Percentiles rank a stretch among this genome's conserved stretches.
phyloP scores from a whole-genome alignment of 2,888 invertebrate genomes.

The Coenonympha glycerion region DNA sequence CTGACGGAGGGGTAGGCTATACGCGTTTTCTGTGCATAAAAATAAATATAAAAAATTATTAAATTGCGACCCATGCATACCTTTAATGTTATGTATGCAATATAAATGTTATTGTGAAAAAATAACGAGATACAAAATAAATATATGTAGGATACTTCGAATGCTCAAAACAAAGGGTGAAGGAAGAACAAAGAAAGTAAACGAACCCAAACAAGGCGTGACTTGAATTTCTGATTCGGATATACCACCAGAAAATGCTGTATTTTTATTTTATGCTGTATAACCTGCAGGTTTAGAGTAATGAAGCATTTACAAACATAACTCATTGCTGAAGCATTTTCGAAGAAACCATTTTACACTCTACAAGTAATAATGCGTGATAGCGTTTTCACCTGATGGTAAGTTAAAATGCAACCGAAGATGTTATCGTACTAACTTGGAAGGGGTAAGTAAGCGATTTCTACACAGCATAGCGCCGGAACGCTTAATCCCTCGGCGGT shows the following conservation, averaged over 20 bases:
- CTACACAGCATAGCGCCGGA: too few relatives aligned
- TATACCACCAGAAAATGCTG: neutral
- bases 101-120: neutral
- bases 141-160: neutral
- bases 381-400: too few relatives aligned
- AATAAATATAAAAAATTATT: too few relatives aligned
- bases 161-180: neutral
- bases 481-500: too few relatives aligned
- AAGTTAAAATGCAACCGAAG: too few relatives aligned
- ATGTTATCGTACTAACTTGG: too few relatives aligned
- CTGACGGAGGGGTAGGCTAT: too few relatives aligned
- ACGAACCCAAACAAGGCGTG: neutral
- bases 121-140: neutral
- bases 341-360: too few relatives aligned
- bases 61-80: too few relatives aligned
- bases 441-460: too few relatives aligned
- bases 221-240: constrained; percentile 1
- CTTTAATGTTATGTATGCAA: neutral
- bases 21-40: too few relatives aligned
- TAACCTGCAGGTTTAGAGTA: neutral
- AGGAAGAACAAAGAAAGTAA: neutral
- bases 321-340: neutral
- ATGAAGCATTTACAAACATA: neutral
- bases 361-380: too few relatives aligned
- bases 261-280: neutral